These are phyloP conservation scores for Epinotia ramella DNA, from an alignment of 2,888 invertebrate species.

Conservation along the genomic window DNA sequence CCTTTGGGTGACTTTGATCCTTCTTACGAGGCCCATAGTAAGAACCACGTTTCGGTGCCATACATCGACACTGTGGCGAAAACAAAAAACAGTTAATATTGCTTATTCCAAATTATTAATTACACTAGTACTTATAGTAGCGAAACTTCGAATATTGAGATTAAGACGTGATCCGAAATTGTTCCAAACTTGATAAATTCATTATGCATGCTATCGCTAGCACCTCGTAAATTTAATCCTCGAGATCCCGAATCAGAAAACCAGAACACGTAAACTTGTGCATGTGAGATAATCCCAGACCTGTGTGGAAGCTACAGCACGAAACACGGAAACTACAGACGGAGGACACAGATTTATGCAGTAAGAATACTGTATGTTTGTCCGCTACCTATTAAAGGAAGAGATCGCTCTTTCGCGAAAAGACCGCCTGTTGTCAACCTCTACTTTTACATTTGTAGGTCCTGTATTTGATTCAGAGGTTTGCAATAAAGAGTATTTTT, in stretches of 20 bases:
- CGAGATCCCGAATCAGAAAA: conserved; percentile 24
- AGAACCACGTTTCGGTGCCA: too few species aligned
- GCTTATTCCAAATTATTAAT: not conserved
- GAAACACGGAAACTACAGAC: not conserved
- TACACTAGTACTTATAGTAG: not conserved
- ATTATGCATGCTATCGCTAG: conserved; percentile 37
- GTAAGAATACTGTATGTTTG: not conserved
- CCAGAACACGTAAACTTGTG: conserved; percentile 30
- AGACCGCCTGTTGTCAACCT: too few species aligned
- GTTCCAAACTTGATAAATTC: conserved; percentile 7
- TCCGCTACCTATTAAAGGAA: too few species aligned
- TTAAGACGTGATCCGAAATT: conserved; percentile 27
- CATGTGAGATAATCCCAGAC: conserved; percentile 21
- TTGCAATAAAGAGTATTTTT: too few species aligned
- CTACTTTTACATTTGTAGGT: too few species aligned
- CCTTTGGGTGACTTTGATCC: too few species aligned
- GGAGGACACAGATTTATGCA: conserved; percentile 13
- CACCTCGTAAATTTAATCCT: conserved; percentile 41
- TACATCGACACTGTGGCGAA: too few species aligned
- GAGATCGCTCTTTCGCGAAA: too few species aligned
- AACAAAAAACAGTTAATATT: too few species aligned
- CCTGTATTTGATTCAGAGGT: too few species aligned
- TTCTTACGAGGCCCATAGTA: too few species aligned
- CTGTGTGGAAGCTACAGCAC: conserved; percentile 21
- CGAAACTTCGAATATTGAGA: not conserved